Evolutionary conservation across 2,797 vertebrate species (phyloP), one percentile per base, ranked within the genome.

Genomic region (Crenuchus spilurus): DNA sequence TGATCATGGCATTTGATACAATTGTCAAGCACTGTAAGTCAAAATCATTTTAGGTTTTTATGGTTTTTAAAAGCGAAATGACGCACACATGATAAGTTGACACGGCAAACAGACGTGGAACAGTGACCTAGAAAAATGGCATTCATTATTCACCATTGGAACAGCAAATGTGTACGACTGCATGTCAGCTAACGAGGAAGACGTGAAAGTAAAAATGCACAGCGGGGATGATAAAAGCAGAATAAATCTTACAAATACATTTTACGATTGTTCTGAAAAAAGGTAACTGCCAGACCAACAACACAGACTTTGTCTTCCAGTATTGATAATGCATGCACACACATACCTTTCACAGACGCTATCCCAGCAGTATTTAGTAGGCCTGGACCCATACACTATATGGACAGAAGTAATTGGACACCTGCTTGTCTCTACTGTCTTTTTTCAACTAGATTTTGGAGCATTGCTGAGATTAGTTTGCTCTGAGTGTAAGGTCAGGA

Each of bases 291-390:
- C 60, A 69, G 64, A 73, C 72, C 64, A 61, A 63, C 52, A 60
- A 51, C 35, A 55, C 42, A 46, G 65, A 62, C 8, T 64, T 76
- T 35, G 77, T 79, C 74, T 82, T 82, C 70, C 74, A 30, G 44
- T 58, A 57, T n/a, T 33, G 39, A 73, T 60, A 22, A 11, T 30
- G 20, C n/a, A n/a, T 8, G 28, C 35, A 48, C 54, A 60, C 16
- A 58, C 54, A 4, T 31, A 35, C 8, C 0, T 55, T 42, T 54
- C 18, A 20, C 13, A 44, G 16, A 70, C 39, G 24, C 14, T 10
- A 31, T 67, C 44, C 1, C 28, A 51, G 33, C 31, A 22, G 42
- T 5, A 9, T 68, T 58, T 74, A 48, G 37, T 41, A 39, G 22
- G 51, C 9, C 30, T 33, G 14, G n/a, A 46, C 22, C n/a, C n/a